A percentile compares a stretch with the other conserved stretches of the same genome.
phyloP scores from a whole-genome alignment of 2,888 invertebrate species.

The Unio pictorum region DNA sequence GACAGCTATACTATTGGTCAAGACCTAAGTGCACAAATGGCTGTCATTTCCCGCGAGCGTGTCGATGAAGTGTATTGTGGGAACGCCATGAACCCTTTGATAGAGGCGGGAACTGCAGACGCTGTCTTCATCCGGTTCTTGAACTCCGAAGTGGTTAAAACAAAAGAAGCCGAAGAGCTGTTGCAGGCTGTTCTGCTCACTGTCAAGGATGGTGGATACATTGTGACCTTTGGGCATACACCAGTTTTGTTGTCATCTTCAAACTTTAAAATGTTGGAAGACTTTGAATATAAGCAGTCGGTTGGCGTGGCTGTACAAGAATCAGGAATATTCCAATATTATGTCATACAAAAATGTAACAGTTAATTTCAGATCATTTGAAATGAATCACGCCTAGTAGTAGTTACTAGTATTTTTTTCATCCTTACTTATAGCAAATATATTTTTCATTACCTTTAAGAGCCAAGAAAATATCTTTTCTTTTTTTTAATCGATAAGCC shows the following conservation, averaged over 20 bases:
- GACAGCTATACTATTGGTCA: constrained; percentile 48
- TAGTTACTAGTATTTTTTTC: too few species aligned
- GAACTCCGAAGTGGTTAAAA: constrained; percentile 47
- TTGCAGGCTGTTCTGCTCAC: constrained; percentile 36
- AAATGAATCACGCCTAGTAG: too few species aligned
- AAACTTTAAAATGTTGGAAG: constrained; percentile 27
- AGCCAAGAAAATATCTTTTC: too few species aligned
- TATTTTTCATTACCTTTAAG: too few species aligned
- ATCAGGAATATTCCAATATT: constrained; percentile 48
- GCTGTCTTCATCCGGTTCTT: constrained; percentile 43
- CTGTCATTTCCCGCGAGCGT: constrained; percentile 35
- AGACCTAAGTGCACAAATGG: constrained; percentile 50
- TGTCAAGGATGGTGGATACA: constrained; percentile 35
- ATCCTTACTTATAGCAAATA: too few species aligned
- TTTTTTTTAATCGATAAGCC: too few species aligned
- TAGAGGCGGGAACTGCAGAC: constrained; percentile 41
- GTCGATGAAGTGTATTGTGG: constrained; percentile 51
- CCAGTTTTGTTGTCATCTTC: constrained; percentile 47
- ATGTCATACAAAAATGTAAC: constrained; percentile 26
- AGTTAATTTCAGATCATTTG: background rate
- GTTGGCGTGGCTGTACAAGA: constrained; percentile 33
- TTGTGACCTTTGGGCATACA: constrained; percentile 51
- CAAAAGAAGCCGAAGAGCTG: constrained; percentile 39
- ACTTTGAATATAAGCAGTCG: constrained; percentile 30
- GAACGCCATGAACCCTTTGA: constrained; percentile 42